Conservation (phyloP, 1,140 invertebrate species). For the silkworm (Bombyx mori) region ASM3026992v2 NC_085126.1:2998001-2998500, state of each 20-base stretch:
- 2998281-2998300: not conserved
- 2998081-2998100: slow-evolving; percentile 33
- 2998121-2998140: slow-evolving; percentile 66
- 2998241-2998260: not conserved
- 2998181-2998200: slow-evolving; percentile 71
- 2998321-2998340: slow-evolving; percentile 59
- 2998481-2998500: slow-evolving; percentile 72
- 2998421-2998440: slow-evolving; percentile 49
- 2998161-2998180: slow-evolving; percentile 70
- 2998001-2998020: slow-evolving; percentile 74
- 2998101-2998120: slow-evolving; percentile 51
- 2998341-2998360: slow-evolving; percentile 68
- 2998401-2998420: slow-evolving; percentile 55
- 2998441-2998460: slow-evolving; percentile 66
- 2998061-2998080: slow-evolving; percentile 23
- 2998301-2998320: slow-evolving; percentile 50
- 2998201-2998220: slow-evolving; percentile 28
- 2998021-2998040: slow-evolving; percentile 67
- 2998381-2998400: slow-evolving; percentile 49
- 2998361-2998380: slow-evolving; percentile 61
- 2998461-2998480: slow-evolving; percentile 68
- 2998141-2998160: slow-evolving; percentile 69
- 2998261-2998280: not conserved
- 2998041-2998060: slow-evolving; percentile 55
- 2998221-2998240: not conserved